Conservation (phyloP, 2,113 vertebrate species). For the Hemiscyllium ocellatum region DNA sequence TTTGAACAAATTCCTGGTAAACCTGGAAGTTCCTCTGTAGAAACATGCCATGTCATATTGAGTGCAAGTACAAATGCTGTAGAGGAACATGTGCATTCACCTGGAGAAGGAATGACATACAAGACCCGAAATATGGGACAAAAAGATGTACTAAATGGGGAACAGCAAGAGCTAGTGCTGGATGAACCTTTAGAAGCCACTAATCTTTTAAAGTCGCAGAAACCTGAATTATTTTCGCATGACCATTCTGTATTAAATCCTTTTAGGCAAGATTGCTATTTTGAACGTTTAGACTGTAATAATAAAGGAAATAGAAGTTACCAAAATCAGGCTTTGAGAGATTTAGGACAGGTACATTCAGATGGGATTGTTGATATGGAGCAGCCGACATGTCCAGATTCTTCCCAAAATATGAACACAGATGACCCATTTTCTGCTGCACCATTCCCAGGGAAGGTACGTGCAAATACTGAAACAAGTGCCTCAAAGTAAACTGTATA, state of each 20-base stretch:
- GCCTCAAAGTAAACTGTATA: not conserved
- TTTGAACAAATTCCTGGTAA: not conserved
- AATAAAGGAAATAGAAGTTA: not conserved
- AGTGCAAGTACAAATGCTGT: not conserved
- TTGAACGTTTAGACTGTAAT: not conserved
- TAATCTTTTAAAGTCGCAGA: not conserved
- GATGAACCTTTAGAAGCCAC: not conserved
- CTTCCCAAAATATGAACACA: not conserved
- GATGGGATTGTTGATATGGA: not conserved
- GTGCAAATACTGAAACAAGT: not conserved
- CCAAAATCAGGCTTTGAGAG: not conserved
- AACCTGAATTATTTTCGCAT: not conserved
- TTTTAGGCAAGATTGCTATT: slow-evolving; percentile 20
- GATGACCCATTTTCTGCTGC: slow-evolving; percentile 35
- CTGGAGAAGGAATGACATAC: not conserved
- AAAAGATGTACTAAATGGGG: not conserved
- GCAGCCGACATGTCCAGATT: no score
- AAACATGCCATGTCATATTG: not conserved
- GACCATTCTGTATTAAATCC: slow-evolving; percentile 6
- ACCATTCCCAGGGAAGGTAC: slow-evolving; percentile 12
- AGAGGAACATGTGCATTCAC: not conserved
- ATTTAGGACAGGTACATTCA: not conserved
- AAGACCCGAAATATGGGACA: not conserved
- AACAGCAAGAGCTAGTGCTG: not conserved
- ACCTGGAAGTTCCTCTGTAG: not conserved